Conservation (phyloP, 2,797 vertebrate species). For the Sus cebifrons region DNA sequence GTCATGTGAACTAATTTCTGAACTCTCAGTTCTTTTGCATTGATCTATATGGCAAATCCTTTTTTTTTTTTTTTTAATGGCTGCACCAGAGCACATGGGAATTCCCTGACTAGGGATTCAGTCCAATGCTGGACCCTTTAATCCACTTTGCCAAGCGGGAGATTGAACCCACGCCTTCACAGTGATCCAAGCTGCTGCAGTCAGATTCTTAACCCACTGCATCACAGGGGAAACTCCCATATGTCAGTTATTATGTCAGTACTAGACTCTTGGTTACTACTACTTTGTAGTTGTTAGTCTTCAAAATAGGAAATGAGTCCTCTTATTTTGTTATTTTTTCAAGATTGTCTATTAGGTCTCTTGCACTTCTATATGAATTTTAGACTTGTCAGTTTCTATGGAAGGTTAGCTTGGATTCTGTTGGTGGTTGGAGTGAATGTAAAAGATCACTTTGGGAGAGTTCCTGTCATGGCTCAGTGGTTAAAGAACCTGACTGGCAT, state of each 20-base stretch:
- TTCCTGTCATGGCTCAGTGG: no score
- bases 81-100: no score
- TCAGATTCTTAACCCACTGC: no score
- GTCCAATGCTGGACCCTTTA: no score
- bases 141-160: no score
- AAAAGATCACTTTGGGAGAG: neutral
- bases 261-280: neutral
- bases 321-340: neutral
- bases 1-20: neutral
- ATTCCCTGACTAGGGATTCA: no score
- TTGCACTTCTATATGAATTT: neutral
- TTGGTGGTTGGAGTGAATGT: neutral
- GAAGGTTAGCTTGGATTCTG: slow-evolving; percentile 12
- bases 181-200: no score
- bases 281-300: neutral
- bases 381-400: slow-evolving; percentile 15
- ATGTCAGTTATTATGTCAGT: neutral
- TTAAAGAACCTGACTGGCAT: no score
- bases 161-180: no score
- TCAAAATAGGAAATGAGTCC: neutral
- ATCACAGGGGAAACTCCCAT: no score
- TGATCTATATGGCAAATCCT: neutral
- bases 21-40: neutral
- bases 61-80: no score
- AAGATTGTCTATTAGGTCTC: neutral